phyloP scores from a whole-genome alignment of 2,113 vertebrate species.

The Tiliqua scincoides region DNA sequence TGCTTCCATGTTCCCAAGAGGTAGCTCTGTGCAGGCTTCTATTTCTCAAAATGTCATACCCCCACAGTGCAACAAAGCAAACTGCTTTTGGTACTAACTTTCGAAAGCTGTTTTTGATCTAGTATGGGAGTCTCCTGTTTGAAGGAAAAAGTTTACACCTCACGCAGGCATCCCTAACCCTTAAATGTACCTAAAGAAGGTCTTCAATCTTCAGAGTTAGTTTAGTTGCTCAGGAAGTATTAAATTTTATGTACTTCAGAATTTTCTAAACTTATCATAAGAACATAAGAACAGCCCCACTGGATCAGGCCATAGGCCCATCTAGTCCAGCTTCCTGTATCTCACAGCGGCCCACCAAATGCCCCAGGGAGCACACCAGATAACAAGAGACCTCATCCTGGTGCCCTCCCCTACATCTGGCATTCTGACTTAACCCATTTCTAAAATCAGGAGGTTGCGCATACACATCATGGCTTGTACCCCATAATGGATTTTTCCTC shows the following conservation, averaged over 20 bases:
- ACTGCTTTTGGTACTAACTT: not conserved
- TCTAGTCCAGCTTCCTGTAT: too few species aligned
- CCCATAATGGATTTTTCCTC: too few species aligned
- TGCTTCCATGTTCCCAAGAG: not conserved
- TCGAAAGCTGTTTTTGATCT: not conserved
- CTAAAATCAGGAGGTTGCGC: too few species aligned
- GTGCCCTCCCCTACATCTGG: too few species aligned
- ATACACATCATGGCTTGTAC: too few species aligned
- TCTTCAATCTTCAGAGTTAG: not conserved
- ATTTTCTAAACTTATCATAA: constrained; percentile 8
- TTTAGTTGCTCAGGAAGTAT: not conserved
- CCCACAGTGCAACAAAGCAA: not conserved
- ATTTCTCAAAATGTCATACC: not conserved
- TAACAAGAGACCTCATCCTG: too few species aligned
- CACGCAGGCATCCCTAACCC: not conserved
- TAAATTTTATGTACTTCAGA: not conserved
- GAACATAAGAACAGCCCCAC: too few species aligned
- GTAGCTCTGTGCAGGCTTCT: not conserved
- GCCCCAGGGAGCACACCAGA: too few species aligned
- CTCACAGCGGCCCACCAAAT: too few species aligned
- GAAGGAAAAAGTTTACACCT: not conserved
- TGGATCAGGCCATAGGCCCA: too few species aligned
- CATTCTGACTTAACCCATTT: too few species aligned
- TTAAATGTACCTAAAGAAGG: not conserved
- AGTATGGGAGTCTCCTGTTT: not conserved